A percentile compares a stretch with the other conserved stretches of the same genome.
phyloP scores from a whole-genome alignment of 2,888 invertebrate species.

The Zaprionus bogoriensis region DNA sequence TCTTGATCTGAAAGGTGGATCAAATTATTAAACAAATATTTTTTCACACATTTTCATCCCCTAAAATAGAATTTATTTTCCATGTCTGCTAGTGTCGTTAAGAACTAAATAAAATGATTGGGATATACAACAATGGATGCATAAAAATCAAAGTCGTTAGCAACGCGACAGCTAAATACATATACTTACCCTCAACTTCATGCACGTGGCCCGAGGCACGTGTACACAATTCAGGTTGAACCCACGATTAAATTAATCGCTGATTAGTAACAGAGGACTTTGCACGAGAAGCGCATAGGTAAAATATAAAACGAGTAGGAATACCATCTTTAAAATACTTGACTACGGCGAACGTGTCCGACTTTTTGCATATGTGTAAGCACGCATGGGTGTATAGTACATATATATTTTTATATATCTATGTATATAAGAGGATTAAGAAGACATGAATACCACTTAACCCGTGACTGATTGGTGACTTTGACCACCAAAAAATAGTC shows the following conservation, averaged over 20 bases:
- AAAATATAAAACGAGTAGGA: slow-evolving; percentile 1
- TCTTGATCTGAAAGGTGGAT: slow-evolving; percentile 49
- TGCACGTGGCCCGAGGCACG: slow-evolving; percentile 79
- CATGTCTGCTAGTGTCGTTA: slow-evolving; percentile 77
- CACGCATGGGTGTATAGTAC: background rate
- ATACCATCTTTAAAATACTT: slow-evolving; percentile 1
- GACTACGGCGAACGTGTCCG: background rate
- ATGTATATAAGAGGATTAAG: background rate
- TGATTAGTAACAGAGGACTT: slow-evolving; percentile 81
- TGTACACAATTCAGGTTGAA: slow-evolving; percentile 82
- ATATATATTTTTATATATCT: background rate
- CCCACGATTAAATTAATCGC: slow-evolving; percentile 83
- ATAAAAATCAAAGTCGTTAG: slow-evolving; percentile 73
- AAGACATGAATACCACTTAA: background rate
- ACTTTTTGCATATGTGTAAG: background rate
- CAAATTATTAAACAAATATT: slow-evolving; percentile 67
- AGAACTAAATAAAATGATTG: slow-evolving; percentile 73
- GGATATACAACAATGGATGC: slow-evolving; percentile 61
- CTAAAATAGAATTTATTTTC: slow-evolving; percentile 61
- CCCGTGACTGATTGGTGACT: background rate
- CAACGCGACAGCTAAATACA: slow-evolving; percentile 61
- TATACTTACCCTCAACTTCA: slow-evolving; percentile 67
- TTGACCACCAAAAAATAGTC: no score
- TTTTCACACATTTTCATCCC: slow-evolving; percentile 73
- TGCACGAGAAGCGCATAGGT: no score